Evolutionary conservation across 2,888 invertebrate genomes (phyloP).

Genomic region (Sclerodermus sp.): DNA sequence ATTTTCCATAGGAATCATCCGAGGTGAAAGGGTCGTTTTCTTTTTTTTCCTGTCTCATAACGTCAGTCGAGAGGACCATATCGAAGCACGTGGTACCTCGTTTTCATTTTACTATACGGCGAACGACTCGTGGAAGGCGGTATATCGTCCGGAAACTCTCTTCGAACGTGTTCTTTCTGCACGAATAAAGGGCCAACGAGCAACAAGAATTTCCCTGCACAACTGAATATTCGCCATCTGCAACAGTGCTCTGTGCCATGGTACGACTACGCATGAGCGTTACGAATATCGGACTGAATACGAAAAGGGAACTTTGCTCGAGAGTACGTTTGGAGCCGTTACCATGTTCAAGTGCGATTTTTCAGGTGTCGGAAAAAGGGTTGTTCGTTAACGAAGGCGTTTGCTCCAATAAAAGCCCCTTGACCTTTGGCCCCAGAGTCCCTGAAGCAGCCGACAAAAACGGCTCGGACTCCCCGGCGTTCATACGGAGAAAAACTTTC

Average conservation of each 20-base stretch:
- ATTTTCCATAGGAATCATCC: background rate
- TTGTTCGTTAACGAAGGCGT: too few species aligned
- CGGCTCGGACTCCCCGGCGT: too few species aligned
- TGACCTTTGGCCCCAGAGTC: too few species aligned
- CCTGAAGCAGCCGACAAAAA: too few species aligned
- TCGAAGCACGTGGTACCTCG: background rate
- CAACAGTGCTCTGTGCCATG: background rate
- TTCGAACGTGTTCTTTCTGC: background rate
- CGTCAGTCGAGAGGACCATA: background rate
- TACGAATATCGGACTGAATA: background rate
- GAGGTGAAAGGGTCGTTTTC: background rate
- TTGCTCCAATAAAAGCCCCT: too few species aligned
- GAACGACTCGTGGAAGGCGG: background rate
- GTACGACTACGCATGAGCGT: background rate
- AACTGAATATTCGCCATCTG: background rate
- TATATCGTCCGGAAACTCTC: conserved; percentile 1
- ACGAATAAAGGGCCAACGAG: conserved; percentile 2
- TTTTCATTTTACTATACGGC: background rate
- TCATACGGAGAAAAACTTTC: too few species aligned
- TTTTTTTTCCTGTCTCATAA: background rate
- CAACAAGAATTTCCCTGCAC: background rate
- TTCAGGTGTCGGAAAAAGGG: too few species aligned
- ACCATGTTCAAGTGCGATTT: too few species aligned
- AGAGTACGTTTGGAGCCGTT: too few species aligned
- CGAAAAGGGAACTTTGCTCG: too few species aligned